phyloP scores from a whole-genome alignment of 1,140 invertebrate species.

The Tribolium castaneum region DNA sequence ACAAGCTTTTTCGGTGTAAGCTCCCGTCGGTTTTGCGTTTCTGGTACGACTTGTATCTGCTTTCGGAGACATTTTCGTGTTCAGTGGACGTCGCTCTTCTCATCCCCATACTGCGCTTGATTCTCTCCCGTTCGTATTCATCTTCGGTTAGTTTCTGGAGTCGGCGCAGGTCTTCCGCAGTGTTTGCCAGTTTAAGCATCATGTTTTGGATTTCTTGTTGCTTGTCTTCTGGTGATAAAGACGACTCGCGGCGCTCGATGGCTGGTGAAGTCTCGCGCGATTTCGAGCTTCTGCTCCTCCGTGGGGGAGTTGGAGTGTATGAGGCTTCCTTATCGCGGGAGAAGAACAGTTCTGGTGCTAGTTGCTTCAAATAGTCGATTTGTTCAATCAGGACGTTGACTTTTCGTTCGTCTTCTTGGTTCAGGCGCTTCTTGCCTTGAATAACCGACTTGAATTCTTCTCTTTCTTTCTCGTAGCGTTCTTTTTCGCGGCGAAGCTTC shows the following conservation, averaged over 20 bases:
- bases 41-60: slow-evolving; percentile 61
- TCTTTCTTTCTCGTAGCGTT: slow-evolving; percentile 84
- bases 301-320: slow-evolving; percentile 69
- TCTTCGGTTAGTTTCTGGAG: slow-evolving; percentile 66
- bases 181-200: slow-evolving; percentile 65
- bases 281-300: slow-evolving; percentile 67
- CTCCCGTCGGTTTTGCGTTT: slow-evolving; percentile 63
- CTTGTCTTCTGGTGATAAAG: slow-evolving; percentile 54
- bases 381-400: slow-evolving; percentile 79
- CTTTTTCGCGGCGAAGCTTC: slow-evolving; percentile 87
- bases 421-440: slow-evolving; percentile 66
- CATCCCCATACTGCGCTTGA: slow-evolving; percentile 61
- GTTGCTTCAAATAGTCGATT: slow-evolving; percentile 79
- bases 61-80: slow-evolving; percentile 53
- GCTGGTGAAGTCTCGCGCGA: slow-evolving; percentile 72
- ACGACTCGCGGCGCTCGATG: slow-evolving; percentile 64
- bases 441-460: slow-evolving; percentile 73
- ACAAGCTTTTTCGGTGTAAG: slow-evolving; percentile 79
- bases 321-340: slow-evolving; percentile 56
- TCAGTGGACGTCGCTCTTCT: slow-evolving; percentile 66
- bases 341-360: slow-evolving; percentile 74
- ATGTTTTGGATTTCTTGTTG: slow-evolving; percentile 62
- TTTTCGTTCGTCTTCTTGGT: slow-evolving; percentile 74
- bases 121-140: slow-evolving; percentile 65
- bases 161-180: slow-evolving; percentile 67